Base-by-base conservation (phyloP, 2,888 invertebrate species). In the Trichogramma dendrolimi region DNA sequence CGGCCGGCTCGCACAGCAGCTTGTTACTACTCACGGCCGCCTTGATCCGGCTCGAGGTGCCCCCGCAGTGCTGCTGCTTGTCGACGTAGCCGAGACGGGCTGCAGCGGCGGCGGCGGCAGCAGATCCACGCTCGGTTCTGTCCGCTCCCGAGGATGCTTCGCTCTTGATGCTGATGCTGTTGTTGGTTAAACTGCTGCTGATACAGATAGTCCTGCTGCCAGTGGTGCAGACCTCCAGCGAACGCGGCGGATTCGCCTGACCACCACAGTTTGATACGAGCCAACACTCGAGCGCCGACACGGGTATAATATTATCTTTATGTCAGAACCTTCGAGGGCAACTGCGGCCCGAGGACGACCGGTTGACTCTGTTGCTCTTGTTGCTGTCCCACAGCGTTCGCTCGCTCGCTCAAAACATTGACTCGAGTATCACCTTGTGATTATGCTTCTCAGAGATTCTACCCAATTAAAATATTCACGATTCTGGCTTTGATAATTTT, bases 201-300 rank as follows among this genome's bases (percentile, higher is more conserved):
- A 1, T 56, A 53, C 5, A 53, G 60, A n/a, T 39, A 6, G 8
- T n/a, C 58, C 4, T 63, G 53, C 42, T 63, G 59, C 68, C 68
- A 68, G 58, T 68, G 69, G 64, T 67, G 61, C 61, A 66, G n/a
- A 27, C 67, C 67, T 62, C 69, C 69, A 58, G 65, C 63, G 63
- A 67, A 55, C 59, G 63, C 66, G 62, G 68, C 62, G n/a, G 67
- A 67, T 57, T 71, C 71, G 69, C 70, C 70, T 67, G 73, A 70
- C 75, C 76, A 76, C 77, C 75, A 76, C 78, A 77, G 74, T 70
- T 77, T 76, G 76, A 67, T 69, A 66, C 27, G 27, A 27, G 27
- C 27, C 27, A 27, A 27, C 27, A 27, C 27, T 27, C 27, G 27
- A 27, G 27, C 27, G 27, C 27, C 27, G 27, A 27, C 27, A 27